These are phyloP conservation scores for Aplochiton taeniatus DNA, from an alignment of 2,797 vertebrate genomes.

Conservation along the genomic window DNA sequence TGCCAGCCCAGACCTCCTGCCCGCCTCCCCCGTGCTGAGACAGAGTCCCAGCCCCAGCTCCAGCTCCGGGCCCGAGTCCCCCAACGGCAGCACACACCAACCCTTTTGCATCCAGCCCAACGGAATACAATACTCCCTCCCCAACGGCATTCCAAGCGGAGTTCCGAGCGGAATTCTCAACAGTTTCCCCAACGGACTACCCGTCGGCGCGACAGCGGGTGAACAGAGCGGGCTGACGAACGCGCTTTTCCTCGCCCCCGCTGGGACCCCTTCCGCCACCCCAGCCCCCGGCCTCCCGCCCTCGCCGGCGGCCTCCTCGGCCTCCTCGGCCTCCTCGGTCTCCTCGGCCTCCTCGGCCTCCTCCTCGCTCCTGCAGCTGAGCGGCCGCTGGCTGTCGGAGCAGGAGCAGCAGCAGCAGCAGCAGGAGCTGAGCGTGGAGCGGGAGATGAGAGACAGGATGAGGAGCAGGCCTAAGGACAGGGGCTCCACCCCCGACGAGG, in stretches of 20 bases:
- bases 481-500: slow-evolving; percentile 45
- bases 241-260: slow-evolving; percentile 64
- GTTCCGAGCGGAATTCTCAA: not conserved
- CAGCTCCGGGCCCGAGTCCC: slow-evolving; percentile 64
- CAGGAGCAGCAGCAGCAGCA: slow-evolving; percentile 68
- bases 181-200: slow-evolving; percentile 23
- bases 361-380: slow-evolving; percentile 58
- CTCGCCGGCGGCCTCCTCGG: slow-evolving; percentile 40
- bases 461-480: slow-evolving; percentile 73
- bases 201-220: slow-evolving; percentile 52
- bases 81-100: slow-evolving; percentile 54
- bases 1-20: slow-evolving; percentile 52
- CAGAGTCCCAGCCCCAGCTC: slow-evolving; percentile 61
- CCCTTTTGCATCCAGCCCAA: slow-evolving; percentile 60
- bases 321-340: slow-evolving; percentile 44
- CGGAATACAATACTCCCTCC: slow-evolving; percentile 42
- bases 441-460: slow-evolving; percentile 81
- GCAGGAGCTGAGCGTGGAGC: slow-evolving; percentile 75
- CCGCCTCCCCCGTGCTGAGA: slow-evolving; percentile 43
- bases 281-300: slow-evolving; percentile 74
- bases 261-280: slow-evolving; percentile 65
- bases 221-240: slow-evolving; percentile 59
- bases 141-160: not conserved
- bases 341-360: slow-evolving; percentile 28
- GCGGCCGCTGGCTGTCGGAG: slow-evolving; percentile 67